phyloP scores from a whole-genome alignment of 2,888 invertebrate species.

The Protophormia terraenovae region DNA sequence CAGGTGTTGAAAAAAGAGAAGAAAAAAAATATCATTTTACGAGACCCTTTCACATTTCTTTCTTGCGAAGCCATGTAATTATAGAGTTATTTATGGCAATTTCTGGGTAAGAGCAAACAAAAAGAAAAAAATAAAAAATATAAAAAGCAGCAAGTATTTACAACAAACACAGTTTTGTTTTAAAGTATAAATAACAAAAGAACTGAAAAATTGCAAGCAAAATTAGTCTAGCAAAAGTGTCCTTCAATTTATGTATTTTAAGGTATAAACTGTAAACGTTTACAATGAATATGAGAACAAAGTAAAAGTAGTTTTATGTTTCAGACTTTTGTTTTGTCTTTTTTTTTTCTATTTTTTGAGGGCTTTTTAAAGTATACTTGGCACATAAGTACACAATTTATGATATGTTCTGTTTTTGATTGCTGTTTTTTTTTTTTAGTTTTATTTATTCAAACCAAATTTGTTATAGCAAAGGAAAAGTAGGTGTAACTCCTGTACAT shows the following conservation, averaged over 20 bases:
- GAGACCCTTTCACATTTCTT: neutral
- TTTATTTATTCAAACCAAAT: neutral
- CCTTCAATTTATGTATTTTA: neutral
- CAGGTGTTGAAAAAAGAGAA: neutral
- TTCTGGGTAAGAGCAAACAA: neutral
- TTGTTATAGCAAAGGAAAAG: neutral
- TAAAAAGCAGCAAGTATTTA: neutral
- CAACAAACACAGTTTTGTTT: neutral
- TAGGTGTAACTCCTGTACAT: neutral
- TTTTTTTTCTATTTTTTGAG: neutral
- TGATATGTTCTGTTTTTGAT: neutral
- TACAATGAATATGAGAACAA: neutral
- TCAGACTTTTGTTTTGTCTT: neutral
- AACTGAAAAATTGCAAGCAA: neutral
- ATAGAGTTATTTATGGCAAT: neutral
- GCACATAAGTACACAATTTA: neutral
- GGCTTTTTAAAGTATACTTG: neutral
- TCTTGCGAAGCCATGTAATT: neutral
- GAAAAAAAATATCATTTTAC: neutral
- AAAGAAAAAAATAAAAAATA: neutral
- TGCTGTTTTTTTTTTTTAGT: neutral
- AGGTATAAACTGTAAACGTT: neutral
- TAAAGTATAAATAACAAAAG: neutral
- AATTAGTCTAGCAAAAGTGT: neutral
- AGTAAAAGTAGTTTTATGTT: neutral